Base-by-base conservation (phyloP, 2,888 invertebrate genomes). In the Caenorhabditis sulstoni region DNA sequence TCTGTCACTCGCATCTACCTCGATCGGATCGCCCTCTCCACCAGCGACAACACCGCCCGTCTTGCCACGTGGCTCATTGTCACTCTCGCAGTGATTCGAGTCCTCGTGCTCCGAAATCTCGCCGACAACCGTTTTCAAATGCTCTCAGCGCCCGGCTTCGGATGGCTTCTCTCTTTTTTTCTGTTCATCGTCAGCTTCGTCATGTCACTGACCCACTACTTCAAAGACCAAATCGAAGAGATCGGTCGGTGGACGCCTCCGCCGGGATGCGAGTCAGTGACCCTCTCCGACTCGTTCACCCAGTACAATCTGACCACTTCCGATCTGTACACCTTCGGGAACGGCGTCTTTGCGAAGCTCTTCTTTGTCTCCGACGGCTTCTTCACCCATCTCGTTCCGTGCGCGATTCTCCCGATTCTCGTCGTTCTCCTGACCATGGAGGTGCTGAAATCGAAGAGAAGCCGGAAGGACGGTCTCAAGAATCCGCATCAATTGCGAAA, bases 81-180 rank as follows among this genome's bases (percentile, higher is more conserved):
- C 0, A 29, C 57, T 3, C 55, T 71, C 12, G 52, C 71, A 7
- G 4, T 64, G 12, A 49, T 71, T 11, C 62, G 71, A 23, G 71
- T 50, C 0, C 35, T 41, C 5, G 64, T 64, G 3, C 55, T 71
- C 18, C 62, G 23, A 12, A 71, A 57, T 14, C 47, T 64, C 4
- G 12, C 52, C 9, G 71, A 71, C 45, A 71, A 71, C n/a, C 62
- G 64, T 12, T 71, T 64, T 29, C 71, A 71, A 71, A 71, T 71
- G 62, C 47, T 71, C 39, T 71, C 64, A 5, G 71, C 71, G 29
- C 71, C 71, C 0, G 71, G 57, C 16, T 71, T 71, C 37, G 71
- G 71, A 39, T 71, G 71, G 71, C 47, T 71, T 37, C 47, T 71
- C 16, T 49, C 49, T 9, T 71, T 71, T 47, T 49, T 55, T 18